Base-by-base conservation (phyloP, 2,888 invertebrate species). In the Mamestra brassicae region DNA sequence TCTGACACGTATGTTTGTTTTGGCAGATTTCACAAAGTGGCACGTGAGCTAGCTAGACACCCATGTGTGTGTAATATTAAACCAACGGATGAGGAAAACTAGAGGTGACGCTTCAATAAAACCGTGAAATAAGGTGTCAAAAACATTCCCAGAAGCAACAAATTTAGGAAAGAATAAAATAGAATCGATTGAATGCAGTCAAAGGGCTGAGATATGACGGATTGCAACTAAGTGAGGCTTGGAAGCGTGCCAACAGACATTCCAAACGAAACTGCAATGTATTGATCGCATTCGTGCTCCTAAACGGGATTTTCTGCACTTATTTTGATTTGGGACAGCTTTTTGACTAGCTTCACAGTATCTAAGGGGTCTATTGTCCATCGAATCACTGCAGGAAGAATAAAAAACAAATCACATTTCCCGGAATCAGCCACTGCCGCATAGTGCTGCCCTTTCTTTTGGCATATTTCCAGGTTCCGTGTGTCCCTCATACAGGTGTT, bases 11-110 rank as follows among this genome's bases (percentile, higher is more conserved):
- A 50, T 63, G 47, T 81, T 78, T 57, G 55, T 81, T 81, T 78
- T 78, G 78, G 78, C 78, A 81, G 62, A 69, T 36, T 76, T 63
- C 76, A 57, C 76, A 17, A 68, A 81, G 54, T 50, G 36, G 57
- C 78, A 78, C 78, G 81, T 78, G 78, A 81, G 36, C 42, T 42
- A 7, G 42, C 34, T n/a, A 26, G 13, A 38, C 13, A 76, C 11
- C 3, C 34, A 54, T 26, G 52, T 47, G 52, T 47, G 38, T 61
- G n/a, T 42, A 58, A 52, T 63, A 74, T n/a, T 17, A 68, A 50
- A 67, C 54, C 47, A 36, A 58, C 52, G 38, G 11, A 42, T 45
- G 68, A 54, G 63, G 57, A 75, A 81, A 69, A 80, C 15, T 2
- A 62, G 52, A 57, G 13, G n/a, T 63, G 47, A 47, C 5, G 4